Base-by-base conservation (phyloP, 2,888 invertebrate genomes). In the Cecidostiba fungosa region DNA sequence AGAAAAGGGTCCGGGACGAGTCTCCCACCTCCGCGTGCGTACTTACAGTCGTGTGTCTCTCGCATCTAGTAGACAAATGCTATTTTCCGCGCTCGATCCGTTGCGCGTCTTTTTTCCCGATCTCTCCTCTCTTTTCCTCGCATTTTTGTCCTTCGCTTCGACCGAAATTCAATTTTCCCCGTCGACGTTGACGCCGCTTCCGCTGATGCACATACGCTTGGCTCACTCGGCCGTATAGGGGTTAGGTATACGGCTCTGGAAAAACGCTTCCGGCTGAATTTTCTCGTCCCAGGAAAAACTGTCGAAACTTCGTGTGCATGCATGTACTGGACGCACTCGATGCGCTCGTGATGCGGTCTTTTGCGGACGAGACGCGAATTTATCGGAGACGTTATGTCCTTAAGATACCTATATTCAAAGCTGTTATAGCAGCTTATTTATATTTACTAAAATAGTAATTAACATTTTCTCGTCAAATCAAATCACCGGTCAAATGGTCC, bases 91-190 rank as follows among this genome's bases (percentile, higher is more conserved):
- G 73, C 23, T 72, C 74, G 50, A 74, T 36, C 69, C 47, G 62
- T 82, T 50, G 29, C n/a, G 23, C 69, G 70, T 72, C 66, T 74
- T 73, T 82, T 82, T 70, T 50, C 84, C 14, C 59, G n/a, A 5
- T 0, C 29, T 47, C 32, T n/a, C 1, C 32, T 54, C 50, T 36
- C 32, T 50, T 62, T 50, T 50, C 12, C 29, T 50, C 50, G 14
- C 29, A 16, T 32, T 26, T 77, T 79, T 54, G 72, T 77, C 70
- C 80, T 82, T 82, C 69, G 69, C 70, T 54, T 29, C 36, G 36
- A 39, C 10, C 73, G 26, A 77, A 80, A 80, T 83, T 66, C 80
- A 86, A 86, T 79, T 77, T 76, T 83, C 72, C 54, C 12, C 5
- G 62, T 1, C 32, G 47, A 77, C 36, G 77, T 66, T 12, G 59